Percentiles rank a stretch among this genome's conserved stretches.
These are phyloP conservation scores for Chironex yamaguchii DNA, from an alignment of 30 jellyfish, hydroid and myxozoan genomes.

Conservation along the genomic window DNA sequence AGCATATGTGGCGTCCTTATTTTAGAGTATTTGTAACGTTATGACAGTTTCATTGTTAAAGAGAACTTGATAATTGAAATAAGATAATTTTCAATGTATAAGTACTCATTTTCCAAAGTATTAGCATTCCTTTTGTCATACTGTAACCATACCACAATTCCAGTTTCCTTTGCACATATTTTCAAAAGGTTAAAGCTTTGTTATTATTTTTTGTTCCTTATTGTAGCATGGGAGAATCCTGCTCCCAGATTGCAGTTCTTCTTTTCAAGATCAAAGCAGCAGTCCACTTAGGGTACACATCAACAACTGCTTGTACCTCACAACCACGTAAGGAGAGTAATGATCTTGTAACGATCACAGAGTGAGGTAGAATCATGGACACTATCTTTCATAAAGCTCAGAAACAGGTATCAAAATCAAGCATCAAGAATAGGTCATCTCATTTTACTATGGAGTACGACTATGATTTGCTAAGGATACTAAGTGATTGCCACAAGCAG, in stretches of 20 bases:
- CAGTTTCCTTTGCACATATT: too few species aligned
- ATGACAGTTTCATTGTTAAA: too few species aligned
- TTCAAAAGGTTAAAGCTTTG: too few species aligned
- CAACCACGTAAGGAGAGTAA: slow-evolving; percentile 43
- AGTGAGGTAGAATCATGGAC: slow-evolving; percentile 5
- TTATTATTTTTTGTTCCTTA: background rate
- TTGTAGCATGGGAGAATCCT: slow-evolving; percentile 72
- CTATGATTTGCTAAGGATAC: background rate
- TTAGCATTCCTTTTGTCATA: too few species aligned
- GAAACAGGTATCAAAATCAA: slow-evolving; percentile 2
- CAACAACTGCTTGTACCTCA: slow-evolving; percentile 33
- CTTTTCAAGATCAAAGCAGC: slow-evolving; percentile 67
- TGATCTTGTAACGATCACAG: background rate
- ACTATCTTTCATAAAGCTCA: background rate
- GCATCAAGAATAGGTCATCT: background rate
- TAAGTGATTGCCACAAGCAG: background rate
- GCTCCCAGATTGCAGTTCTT: slow-evolving; percentile 77
- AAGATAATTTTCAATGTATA: too few species aligned
- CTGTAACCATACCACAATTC: too few species aligned
- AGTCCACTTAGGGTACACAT: slow-evolving; percentile 47
- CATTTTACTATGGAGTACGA: background rate
- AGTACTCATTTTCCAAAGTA: too few species aligned
- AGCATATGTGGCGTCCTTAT: too few species aligned
- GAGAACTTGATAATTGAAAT: too few species aligned
- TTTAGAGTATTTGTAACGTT: too few species aligned